phyloP scores from a whole-genome alignment of 2,888 invertebrate genomes.

The Balanococcus diminutus region DNA sequence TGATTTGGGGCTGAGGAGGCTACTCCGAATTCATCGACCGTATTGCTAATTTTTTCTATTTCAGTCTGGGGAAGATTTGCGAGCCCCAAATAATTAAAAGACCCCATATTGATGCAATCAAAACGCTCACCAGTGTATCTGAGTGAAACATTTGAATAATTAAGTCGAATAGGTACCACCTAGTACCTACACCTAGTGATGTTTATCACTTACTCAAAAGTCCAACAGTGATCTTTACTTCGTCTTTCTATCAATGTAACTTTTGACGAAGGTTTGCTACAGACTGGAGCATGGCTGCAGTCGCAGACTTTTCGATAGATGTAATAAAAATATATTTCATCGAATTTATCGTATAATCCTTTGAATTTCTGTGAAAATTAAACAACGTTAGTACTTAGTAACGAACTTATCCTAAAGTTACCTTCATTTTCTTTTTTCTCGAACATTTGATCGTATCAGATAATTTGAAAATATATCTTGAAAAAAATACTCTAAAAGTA shows the following conservation, averaged over 20 bases:
- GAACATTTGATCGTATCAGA: neutral
- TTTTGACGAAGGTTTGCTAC: constrained; percentile 88
- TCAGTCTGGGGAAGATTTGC: constrained; percentile 66
- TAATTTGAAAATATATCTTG: too few species aligned
- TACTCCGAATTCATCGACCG: constrained; percentile 63
- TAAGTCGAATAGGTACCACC: neutral
- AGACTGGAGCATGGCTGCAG: constrained; percentile 94
- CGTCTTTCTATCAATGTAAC: constrained; percentile 84
- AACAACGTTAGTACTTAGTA: too few species aligned
- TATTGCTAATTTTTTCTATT: constrained; percentile 62
- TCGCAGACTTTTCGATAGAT: constrained; percentile 91
- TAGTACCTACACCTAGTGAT: neutral
- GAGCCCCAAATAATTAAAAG: constrained; percentile 70
- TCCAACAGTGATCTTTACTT: constrained; percentile 90
- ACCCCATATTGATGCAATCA: constrained; percentile 66
- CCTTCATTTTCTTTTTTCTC: neutral
- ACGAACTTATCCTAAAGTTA: neutral
- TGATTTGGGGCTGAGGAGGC: constrained; percentile 63
- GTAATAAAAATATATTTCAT: constrained; percentile 88
- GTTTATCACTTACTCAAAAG: constrained; percentile 72
- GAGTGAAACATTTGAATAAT: constrained; percentile 32
- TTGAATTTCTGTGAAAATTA: constrained; percentile 74
- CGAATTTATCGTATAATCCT: constrained; percentile 81
- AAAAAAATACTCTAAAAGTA: too few species aligned
- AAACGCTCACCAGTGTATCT: constrained; percentile 62